phyloP scores from a whole-genome alignment of 2,797 vertebrate genomes.

The Danio kyathit region DNA sequence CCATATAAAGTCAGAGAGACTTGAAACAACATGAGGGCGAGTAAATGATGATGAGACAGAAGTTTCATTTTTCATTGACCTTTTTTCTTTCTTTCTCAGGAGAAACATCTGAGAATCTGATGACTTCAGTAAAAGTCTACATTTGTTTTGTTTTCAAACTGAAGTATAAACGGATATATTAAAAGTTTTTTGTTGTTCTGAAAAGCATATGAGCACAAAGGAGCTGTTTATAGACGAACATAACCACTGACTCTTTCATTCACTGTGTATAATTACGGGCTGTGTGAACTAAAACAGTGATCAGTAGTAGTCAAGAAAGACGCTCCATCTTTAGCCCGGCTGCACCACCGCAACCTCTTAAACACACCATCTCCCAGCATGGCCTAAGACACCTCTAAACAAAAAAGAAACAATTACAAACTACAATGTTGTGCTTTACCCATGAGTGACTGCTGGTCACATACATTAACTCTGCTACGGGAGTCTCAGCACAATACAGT shows the following conservation, averaged over 20 bases:
- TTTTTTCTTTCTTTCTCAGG: neutral
- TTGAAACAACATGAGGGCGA: neutral
- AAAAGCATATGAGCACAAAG: conserved; percentile 39
- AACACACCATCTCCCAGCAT: conserved; percentile 55
- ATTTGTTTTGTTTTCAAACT: conserved; percentile 8
- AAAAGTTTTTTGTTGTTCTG: conserved; percentile 54
- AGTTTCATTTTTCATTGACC: neutral
- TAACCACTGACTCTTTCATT: conserved; percentile 59
- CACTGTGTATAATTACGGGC: conserved; percentile 58
- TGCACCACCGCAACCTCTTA: conserved; percentile 46
- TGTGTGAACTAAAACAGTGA: conserved; percentile 45
- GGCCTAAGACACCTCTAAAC: conserved; percentile 40
- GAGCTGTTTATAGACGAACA: conserved; percentile 42
- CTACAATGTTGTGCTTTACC: conserved; percentile 11
- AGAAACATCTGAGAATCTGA: neutral
- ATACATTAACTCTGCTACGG: conserved; percentile 1
- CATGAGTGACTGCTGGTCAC: neutral
- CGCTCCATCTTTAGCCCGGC: conserved; percentile 49
- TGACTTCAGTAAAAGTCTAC: neutral
- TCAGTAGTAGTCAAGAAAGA: conserved; percentile 47
- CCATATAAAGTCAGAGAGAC: neutral
- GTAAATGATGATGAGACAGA: neutral
- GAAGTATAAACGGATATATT: neutral
- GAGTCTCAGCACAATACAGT: neutral
- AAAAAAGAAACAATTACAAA: conserved; percentile 27